Conservation (phyloP, 2,797 vertebrate genomes). For the Jordanella pulchra region DNA sequence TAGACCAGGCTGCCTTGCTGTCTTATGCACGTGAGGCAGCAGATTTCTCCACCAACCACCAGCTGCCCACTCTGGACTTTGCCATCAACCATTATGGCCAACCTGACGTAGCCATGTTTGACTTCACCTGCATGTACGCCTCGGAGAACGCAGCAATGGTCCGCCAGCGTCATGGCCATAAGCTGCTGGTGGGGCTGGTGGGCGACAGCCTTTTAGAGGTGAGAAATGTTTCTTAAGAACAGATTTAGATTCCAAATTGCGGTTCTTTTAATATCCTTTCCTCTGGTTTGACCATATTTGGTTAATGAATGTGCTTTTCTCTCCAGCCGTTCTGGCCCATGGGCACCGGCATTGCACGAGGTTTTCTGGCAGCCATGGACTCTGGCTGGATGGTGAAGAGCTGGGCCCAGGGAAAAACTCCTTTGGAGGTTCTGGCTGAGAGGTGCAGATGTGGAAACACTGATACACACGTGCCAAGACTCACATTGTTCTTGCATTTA, state of each 20-base stretch:
- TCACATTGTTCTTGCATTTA: not conserved
- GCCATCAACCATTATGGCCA: conserved; percentile 99
- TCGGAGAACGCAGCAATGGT: conserved; percentile 95
- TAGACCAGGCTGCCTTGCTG: conserved; percentile 94
- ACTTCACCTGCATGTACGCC: conserved; percentile 99
- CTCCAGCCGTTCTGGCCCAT: conserved; percentile 96
- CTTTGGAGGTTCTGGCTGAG: conserved; percentile 94
- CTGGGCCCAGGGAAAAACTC: conserved; percentile 90
- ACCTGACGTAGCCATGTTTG: conserved; percentile 98
- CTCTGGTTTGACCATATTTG: conserved; percentile 48
- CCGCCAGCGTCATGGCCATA: conserved; percentile 89
- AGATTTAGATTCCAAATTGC: too few species aligned
- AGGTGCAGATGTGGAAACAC: conserved; percentile 83
- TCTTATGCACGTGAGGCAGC: conserved; percentile 93
- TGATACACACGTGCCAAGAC: conserved; percentile 15
- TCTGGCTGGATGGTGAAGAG: conserved; percentile 98
- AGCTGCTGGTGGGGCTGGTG: conserved; percentile 90
- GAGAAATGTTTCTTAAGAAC: conserved; percentile 35
- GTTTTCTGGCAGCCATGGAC: conserved; percentile 97
- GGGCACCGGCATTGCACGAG: conserved; percentile 97
- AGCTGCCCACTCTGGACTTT: conserved; percentile 92
- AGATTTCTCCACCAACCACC: conserved; percentile 95
- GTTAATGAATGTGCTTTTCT: conserved; percentile 40
- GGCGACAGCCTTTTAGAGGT: conserved; percentile 98
- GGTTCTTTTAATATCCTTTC: not conserved